A percentile compares a stretch with the other conserved stretches of the same genome.
phyloP scores from a whole-genome alignment of 2,888 invertebrate species.

The Luperina testacea region DNA sequence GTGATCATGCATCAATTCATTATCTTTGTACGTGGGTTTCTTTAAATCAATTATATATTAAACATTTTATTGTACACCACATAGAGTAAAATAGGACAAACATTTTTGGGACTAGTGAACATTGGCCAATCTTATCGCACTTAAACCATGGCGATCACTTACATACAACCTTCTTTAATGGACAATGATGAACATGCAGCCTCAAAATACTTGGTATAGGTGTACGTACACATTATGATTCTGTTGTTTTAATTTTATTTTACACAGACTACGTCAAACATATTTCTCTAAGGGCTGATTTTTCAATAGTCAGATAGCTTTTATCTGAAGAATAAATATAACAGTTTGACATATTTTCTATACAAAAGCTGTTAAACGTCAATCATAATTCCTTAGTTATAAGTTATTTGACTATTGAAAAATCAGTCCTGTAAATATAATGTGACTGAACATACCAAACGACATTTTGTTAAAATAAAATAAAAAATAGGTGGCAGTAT shows the following conservation, averaged over 20 bases:
- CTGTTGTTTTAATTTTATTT: not conserved
- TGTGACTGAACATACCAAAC: too few species aligned
- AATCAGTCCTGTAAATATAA: not conserved
- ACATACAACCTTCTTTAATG: not conserved
- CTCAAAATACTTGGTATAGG: not conserved
- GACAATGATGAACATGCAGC: not conserved
- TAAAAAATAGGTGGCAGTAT: not conserved
- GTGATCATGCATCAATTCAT: not conserved
- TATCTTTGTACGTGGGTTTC: not conserved
- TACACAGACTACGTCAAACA: not conserved
- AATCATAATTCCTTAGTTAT: not conserved
- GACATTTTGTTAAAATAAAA: not conserved
- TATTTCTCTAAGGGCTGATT: not conserved
- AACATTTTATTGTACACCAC: not conserved
- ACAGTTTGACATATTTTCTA: not conserved
- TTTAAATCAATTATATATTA: not conserved
- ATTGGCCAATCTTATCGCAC: not conserved
- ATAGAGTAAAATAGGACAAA: not conserved
- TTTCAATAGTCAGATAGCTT: too few species aligned
- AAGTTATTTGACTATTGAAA: not conserved
- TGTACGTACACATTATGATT: not conserved
- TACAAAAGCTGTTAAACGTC: not conserved
- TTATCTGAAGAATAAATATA: too few species aligned
- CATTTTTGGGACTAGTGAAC: not conserved
- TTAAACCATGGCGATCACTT: not conserved